A percentile compares a stretch with the other conserved stretches of the same genome.
phyloP scores from a whole-genome alignment of 1,140 invertebrate species.

The Megalonaias nervosa region DNA sequence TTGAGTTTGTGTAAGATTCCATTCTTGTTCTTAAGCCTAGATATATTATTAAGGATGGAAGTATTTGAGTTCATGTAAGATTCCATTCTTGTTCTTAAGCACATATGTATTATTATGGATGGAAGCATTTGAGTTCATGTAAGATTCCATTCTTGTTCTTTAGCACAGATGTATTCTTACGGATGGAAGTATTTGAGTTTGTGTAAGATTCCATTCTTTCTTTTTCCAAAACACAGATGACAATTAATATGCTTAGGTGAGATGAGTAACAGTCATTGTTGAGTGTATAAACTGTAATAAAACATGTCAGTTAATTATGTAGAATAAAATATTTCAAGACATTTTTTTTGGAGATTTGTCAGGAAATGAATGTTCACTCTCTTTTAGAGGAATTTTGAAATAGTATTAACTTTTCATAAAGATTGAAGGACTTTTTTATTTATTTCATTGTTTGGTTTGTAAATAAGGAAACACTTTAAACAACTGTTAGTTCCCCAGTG shows the following conservation, averaged over 20 bases:
- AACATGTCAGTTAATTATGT: neutral
- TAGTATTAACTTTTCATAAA: neutral
- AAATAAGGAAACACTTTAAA: too few species aligned
- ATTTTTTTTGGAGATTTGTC: neutral
- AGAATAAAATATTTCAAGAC: neutral
- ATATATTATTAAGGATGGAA: constrained; percentile 23
- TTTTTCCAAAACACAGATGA: too few species aligned
- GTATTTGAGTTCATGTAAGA: constrained; percentile 37
- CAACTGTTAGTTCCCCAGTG: too few species aligned
- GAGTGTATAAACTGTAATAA: neutral
- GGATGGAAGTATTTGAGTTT: too few species aligned
- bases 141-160: constrained; percentile 4
- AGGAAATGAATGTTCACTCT: neutral
- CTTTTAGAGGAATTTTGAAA: neutral
- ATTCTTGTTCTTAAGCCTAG: neutral
- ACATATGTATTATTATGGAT: constrained; percentile 17
- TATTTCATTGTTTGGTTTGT: neutral
- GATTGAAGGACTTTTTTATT: too few species aligned
- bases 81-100: neutral
- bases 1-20: constrained; percentile 34
- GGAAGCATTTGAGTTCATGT: constrained; percentile 38
- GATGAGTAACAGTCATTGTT: neutral
- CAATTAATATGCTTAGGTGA: neutral
- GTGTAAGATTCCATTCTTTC: too few species aligned
- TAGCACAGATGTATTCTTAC: too few species aligned